Percentiles rank a stretch among this genome's conserved stretches.
phyloP scores from a whole-genome alignment of 1,140 invertebrate species.

The Brachionus sp. region DNA sequence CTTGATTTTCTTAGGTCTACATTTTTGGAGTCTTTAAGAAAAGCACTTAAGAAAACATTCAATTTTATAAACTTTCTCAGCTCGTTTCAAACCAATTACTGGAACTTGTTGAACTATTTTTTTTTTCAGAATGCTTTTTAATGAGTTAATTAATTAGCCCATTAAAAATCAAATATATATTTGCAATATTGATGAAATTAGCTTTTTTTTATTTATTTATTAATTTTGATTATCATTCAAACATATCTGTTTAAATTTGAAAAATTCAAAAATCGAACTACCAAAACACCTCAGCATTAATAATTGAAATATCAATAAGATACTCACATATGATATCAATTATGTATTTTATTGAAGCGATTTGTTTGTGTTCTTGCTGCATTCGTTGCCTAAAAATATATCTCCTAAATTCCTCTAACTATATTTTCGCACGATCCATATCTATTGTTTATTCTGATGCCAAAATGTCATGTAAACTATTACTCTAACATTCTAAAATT shows the following conservation, averaged over 20 bases:
- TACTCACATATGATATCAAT: constrained; percentile 24
- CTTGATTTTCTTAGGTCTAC: neutral
- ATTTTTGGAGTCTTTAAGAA: neutral
- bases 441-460: constrained; percentile 12
- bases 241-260: constrained; percentile 8
- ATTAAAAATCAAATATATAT: neutral
- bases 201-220: constrained; percentile 4
- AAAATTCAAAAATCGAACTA: neutral
- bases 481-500: constrained; percentile 7
- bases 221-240: constrained; percentile 40
- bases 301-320: neutral
- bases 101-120: neutral
- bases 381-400: neutral
- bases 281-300: constrained; percentile 27
- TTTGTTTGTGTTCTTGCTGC: constrained; percentile 12
- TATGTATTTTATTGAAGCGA: constrained; percentile 37
- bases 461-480: constrained; percentile 40
- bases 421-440: neutral
- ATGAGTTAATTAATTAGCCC: constrained; percentile 14
- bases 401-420: neutral
- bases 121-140: neutral
- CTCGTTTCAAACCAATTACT: constrained; percentile 8
- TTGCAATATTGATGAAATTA: constrained; percentile 22
- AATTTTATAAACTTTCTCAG: constrained; percentile 17
- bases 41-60: constrained; percentile 20